Conservation (phyloP, 2,888 invertebrate genomes). For the Chloroclysta siterata region DNA sequence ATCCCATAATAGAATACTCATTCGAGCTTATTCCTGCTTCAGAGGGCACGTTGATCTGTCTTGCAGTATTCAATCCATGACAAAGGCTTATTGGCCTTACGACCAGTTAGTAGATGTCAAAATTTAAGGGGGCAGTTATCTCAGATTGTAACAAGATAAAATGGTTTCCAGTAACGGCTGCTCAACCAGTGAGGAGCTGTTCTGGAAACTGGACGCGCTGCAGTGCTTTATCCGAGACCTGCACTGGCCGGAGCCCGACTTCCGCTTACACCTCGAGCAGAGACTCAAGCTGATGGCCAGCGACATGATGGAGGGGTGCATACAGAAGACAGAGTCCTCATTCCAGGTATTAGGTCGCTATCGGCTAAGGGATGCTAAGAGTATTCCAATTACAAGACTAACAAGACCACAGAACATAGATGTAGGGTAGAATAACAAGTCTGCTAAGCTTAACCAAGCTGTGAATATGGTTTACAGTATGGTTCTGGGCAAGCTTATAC, state of each 20-base stretch:
- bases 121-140: background rate
- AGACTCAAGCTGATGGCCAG: slow-evolving; percentile 98
- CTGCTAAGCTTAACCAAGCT: too few relatives aligned
- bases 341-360: slow-evolving; percentile 86
- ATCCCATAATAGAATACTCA: background rate
- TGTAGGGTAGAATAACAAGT: background rate
- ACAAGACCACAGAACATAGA: background rate
- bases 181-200: slow-evolving; percentile 98
- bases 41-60: too few relatives aligned
- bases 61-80: too few relatives aligned
- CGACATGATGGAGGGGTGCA: slow-evolving; percentile 99
- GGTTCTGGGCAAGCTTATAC: too few relatives aligned
- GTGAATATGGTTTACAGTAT: too few relatives aligned
- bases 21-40: too few relatives aligned
- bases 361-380: too few relatives aligned
- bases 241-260: slow-evolving; percentile 99
- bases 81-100: too few relatives aligned
- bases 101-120: too few relatives aligned
- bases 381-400: too few relatives aligned
- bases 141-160: background rate
- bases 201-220: slow-evolving; percentile 99
- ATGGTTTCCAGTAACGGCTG: slow-evolving; percentile 92
- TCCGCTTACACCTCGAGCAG: slow-evolving; percentile 97
- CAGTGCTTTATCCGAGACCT: slow-evolving; percentile 99
- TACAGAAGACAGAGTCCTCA: slow-evolving; percentile 94